Base-by-base conservation (phyloP, 2,888 invertebrate genomes). In the Brenthis hecate region DNA sequence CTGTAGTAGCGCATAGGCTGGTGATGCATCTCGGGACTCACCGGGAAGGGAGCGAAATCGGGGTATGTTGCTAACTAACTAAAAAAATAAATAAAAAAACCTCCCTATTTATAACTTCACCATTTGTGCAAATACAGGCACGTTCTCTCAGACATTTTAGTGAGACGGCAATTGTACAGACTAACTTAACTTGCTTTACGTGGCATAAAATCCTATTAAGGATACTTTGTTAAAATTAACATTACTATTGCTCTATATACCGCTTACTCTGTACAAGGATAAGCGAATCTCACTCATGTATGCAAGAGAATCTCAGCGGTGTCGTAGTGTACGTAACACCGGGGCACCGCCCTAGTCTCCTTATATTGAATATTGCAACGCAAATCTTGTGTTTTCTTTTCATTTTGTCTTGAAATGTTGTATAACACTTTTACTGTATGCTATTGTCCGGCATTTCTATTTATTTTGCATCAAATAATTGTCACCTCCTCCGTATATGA, bases 331-430 rank as follows among this genome's bases (percentile, higher is more conserved):
- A 50, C 48, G 50, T 51, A 57, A 57, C 57, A 43, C 53, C 51
- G 3, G 16, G 57, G 48, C 56, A 32, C 56, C 36, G 53, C 43
- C 16, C 28, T 60, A 60, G 65, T 57, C 57, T 57, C 14, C 13
- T 3, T n/a, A 51, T 65, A 58, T 65, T 65, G 57, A 65, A 65
- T 65, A 65, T 65, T 65, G 57, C 57, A 57, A 65, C 6, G 43
- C 57, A 50, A 57, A 53, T 57, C 43, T 19, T n/a, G 43, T 51
- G 36, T 36, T 48, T 19, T 65, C 23, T n/a, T 57, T 56, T 58
- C 51, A 65, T 60, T 60, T 60, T 60, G n/a, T 16, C 28, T 60
- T 60, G 60, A 60, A 50, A 60, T 60, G 0, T 56, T 43, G 56
- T 43, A 43, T n/a, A 16, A 28, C 13, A 54, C 13, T 28, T 36